Percentiles rank a stretch among this genome's conserved stretches.
Conservation (phyloP, 2,888 invertebrate species). For the Eudasyphora cyanicolor region DNA sequence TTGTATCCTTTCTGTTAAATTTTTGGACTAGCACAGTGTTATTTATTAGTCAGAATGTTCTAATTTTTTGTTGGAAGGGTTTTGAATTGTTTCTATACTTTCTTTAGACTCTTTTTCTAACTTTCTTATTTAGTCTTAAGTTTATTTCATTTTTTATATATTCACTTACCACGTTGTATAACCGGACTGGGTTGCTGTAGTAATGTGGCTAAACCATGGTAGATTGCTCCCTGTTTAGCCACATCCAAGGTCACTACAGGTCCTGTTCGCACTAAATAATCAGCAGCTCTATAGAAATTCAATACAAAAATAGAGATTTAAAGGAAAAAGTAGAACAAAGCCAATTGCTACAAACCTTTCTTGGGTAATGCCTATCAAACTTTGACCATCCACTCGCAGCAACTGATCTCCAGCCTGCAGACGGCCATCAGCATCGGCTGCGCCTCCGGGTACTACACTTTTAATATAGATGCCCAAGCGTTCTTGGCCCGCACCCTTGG, state of each 20-base stretch:
- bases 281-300: conserved; percentile 88
- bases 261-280: conserved; percentile 96
- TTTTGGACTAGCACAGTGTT: too few relatives aligned
- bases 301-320: not conserved
- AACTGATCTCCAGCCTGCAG: conserved; percentile 98
- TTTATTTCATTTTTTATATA: too few relatives aligned
- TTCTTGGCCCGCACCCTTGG: conserved; percentile 91
- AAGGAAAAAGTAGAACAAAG: not conserved
- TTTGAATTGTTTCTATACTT: too few relatives aligned
- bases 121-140: too few relatives aligned
- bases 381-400: conserved; percentile 97
- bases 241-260: conserved; percentile 96
- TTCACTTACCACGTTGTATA: conserved; percentile 85
- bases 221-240: conserved; percentile 98
- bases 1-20: too few relatives aligned
- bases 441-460: conserved; percentile 97
- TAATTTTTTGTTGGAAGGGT: too few relatives aligned
- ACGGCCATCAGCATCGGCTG: conserved; percentile 95
- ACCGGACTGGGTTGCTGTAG: conserved; percentile 94
- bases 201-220: conserved; percentile 96
- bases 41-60: too few relatives aligned
- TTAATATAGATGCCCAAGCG: conserved; percentile 98
- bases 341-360: conserved; percentile 81
- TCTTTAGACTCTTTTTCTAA: conserved; percentile 33
- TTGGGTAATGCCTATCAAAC: conserved; percentile 91